Conservation (phyloP, 1,140 invertebrate species). For the Bombus ignitus region DNA sequence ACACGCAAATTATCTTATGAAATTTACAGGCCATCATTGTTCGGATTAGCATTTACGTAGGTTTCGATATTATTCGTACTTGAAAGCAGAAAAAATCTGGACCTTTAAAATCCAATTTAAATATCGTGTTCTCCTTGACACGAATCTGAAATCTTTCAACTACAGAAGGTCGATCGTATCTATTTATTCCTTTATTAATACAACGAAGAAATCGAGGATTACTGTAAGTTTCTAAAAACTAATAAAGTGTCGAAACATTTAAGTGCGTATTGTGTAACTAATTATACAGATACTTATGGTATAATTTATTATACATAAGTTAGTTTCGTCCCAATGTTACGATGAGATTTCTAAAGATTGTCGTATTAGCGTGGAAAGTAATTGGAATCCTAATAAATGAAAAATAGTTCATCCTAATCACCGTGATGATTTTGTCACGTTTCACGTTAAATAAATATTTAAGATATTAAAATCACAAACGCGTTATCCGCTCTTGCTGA, state of each 20-base stretch:
- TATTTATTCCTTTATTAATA: neutral
- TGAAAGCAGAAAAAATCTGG: neutral
- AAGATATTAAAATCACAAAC: too few relatives aligned
- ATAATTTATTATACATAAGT: too few relatives aligned
- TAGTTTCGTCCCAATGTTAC: too few relatives aligned
- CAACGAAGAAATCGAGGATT: too few relatives aligned
- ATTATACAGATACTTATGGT: neutral
- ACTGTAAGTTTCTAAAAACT: too few relatives aligned
- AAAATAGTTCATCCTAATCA: too few relatives aligned
- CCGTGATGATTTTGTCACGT: too few relatives aligned
- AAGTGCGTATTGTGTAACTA: neutral
- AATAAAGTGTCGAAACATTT: neutral
- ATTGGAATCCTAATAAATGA: too few relatives aligned
- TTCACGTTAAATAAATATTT: too few relatives aligned
- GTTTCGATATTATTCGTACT: neutral
- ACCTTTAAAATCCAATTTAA: neutral
- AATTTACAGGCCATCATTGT: neutral
- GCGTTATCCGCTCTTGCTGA: too few relatives aligned
- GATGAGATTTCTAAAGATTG: too few relatives aligned
- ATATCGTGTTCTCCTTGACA: conserved; percentile 28
- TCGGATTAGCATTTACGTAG: neutral
- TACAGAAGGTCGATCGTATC: neutral
- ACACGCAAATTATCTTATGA: neutral
- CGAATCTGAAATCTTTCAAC: neutral
- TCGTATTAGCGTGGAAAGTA: too few relatives aligned